Evolutionary conservation across 2,888 invertebrate genomes (phyloP), one percentile per base, ranked within the genome.

Genomic region (Drosophila emarginata): DNA sequence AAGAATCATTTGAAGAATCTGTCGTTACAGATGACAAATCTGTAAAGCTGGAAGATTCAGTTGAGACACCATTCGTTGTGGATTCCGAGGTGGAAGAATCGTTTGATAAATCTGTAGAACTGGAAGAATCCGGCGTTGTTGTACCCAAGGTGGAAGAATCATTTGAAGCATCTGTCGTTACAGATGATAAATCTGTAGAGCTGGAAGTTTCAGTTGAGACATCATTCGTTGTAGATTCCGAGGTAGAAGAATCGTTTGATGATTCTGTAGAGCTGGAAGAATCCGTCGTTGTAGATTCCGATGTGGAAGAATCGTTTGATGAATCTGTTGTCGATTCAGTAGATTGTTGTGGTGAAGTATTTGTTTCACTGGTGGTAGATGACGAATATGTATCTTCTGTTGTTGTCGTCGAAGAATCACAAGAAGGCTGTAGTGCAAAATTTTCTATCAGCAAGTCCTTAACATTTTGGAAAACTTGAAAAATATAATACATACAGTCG

Each of bases 401-500:
- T 11, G 32, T 14, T 12, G 32, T 36, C 4, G 54, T 54, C 18
- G 18, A 5, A 5, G 54, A 6, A 6, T 3, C 36, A 15, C 54
- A 54, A 54, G 18, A 18, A 36, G 54, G 54, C 54, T 54, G 36
- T 2, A 39, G 51, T 4, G 14, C 14, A 61, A 7, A 3, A 61
- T 7, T 1, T 0, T 18, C 0, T 12, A n/a, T 6, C 6, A 26
- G 6, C 3, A 26, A n/a, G 12, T 6, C 12, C 23, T n/a, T 6
- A 26, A 7, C 23, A 7, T 14, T 26, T 26, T 5, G 7, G n/a
- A 2, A 23, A 23, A 7, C 6, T 12, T 7, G 14, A 26, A 14
- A 11, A 45, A 15, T 18, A 18, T 1, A 15, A 12, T 36, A 71
- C 74, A 56, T 56, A 82, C 81, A 9, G 58, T 6, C n/a, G 68